Conservation (phyloP, 2,113 vertebrate genomes). For the Haemorhous mexicanus region DNA sequence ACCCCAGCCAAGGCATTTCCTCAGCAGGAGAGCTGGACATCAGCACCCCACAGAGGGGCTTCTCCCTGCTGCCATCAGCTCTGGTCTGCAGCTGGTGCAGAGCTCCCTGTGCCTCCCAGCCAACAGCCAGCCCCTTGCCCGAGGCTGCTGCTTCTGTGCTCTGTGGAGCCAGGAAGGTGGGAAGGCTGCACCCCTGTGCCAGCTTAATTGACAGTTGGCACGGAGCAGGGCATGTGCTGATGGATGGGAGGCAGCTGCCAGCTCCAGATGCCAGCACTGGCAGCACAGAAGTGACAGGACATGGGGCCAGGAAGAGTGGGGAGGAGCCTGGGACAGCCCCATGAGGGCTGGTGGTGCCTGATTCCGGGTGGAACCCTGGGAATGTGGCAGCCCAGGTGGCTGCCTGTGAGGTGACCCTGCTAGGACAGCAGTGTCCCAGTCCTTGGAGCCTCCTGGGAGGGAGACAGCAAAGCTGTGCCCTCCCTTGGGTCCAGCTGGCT, state of each 20-base stretch:
- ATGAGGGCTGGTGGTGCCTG: neutral
- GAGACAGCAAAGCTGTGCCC: neutral
- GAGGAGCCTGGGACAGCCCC: neutral
- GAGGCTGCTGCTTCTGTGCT: neutral
- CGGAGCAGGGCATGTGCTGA: neutral
- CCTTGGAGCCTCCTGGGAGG: neutral
- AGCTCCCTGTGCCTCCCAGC: neutral
- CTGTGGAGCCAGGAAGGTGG: neutral
- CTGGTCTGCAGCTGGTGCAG: neutral
- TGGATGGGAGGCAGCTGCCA: constrained; percentile 10
- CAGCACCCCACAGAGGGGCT: neutral
- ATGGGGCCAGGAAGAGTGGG: neutral
- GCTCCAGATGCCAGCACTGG: neutral
- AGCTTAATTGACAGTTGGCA: constrained; percentile 7
- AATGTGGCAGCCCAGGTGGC: neutral
- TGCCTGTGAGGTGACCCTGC: neutral
- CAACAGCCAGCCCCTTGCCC: neutral
- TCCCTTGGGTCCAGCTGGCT: neutral
- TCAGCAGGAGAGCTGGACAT: neutral
- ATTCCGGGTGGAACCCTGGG: neutral
- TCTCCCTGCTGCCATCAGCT: neutral
- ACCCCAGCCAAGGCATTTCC: neutral
- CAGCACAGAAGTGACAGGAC: neutral
- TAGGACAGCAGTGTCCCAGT: neutral
- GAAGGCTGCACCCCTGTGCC: neutral